These are phyloP conservation scores for Microplitis demolitor DNA, from an alignment of 1,140 invertebrate genomes.

Conservation along the genomic window DNA sequence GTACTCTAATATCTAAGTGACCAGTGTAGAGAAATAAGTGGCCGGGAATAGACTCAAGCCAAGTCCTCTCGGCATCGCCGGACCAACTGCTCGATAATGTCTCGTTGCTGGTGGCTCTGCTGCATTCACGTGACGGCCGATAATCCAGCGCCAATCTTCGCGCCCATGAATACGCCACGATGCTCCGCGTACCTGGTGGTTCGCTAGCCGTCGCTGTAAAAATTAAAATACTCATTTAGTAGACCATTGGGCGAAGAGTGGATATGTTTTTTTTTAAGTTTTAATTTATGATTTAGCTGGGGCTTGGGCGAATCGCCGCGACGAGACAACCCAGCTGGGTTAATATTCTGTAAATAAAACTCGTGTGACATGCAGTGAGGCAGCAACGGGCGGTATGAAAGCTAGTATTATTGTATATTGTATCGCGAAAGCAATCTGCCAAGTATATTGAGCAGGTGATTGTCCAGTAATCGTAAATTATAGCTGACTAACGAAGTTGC, in stretches of 20 bases:
- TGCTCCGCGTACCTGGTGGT: slow-evolving; percentile 50
- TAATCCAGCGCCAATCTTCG: slow-evolving; percentile 59
- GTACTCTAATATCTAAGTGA: slow-evolving; percentile 52
- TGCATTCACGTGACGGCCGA: slow-evolving; percentile 50
- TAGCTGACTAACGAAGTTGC: slow-evolving; percentile 50
- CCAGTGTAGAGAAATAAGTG: slow-evolving; percentile 55
- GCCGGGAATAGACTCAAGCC: slow-evolving; percentile 54
- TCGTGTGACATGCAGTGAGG: no score
- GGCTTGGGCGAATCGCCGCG: no score
- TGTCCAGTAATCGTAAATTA: slow-evolving; percentile 44
- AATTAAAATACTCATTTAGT: not conserved
- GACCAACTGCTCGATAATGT: slow-evolving; percentile 20
- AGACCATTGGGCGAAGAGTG: no score
- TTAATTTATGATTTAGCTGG: no score
- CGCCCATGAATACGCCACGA: slow-evolving; percentile 57
- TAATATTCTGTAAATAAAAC: no score
- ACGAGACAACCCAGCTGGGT: no score
- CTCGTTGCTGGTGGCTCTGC: not conserved
- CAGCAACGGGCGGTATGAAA: not conserved
- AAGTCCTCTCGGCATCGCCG: slow-evolving; percentile 38
- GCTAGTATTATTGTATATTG: not conserved
- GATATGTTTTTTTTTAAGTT: no score
- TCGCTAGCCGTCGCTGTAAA: slow-evolving; percentile 38
- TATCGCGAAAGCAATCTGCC: slow-evolving; percentile 11
- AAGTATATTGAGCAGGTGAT: slow-evolving; percentile 15